phyloP scores from a whole-genome alignment of 2,888 invertebrate species.

The Ophioninae sp. region DNA sequence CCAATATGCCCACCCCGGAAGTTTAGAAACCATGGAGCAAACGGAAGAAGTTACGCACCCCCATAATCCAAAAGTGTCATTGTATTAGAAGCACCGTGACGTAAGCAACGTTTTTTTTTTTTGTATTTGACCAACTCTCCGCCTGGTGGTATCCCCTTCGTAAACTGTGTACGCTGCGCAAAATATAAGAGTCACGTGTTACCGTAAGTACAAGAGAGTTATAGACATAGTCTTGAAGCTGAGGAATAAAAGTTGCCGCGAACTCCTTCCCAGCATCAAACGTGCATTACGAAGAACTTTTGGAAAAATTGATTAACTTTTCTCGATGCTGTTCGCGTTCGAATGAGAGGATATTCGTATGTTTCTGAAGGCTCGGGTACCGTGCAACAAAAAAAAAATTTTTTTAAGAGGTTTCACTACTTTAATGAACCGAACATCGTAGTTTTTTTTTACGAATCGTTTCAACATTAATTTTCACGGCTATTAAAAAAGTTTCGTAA shows the following conservation, averaged over 20 bases:
- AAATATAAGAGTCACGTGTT: conserved; percentile 26
- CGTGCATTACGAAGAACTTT: conserved; percentile 56
- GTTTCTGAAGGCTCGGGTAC: neutral
- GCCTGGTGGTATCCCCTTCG: neutral
- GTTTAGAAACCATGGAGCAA: conserved; percentile 56
- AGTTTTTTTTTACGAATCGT: too few species aligned
- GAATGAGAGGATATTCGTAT: conserved; percentile 12
- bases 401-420: too few species aligned
- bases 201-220: conserved; percentile 8
- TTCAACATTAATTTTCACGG: too few species aligned
- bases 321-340: conserved; percentile 7
- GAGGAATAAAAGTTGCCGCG: conserved; percentile 25
- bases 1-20: conserved; percentile 45
- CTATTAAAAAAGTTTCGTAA: too few species aligned
- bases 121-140: conserved; percentile 45
- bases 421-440: too few species aligned
- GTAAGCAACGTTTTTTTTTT: conserved; percentile 61
- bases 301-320: conserved; percentile 61
- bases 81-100: conserved; percentile 66
- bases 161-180: neutral
- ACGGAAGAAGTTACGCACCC: conserved; percentile 69
- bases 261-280: conserved; percentile 33
- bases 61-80: conserved; percentile 73
- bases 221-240: conserved; percentile 12
- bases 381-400: too few species aligned